These are phyloP conservation scores for Osedax fenrisi DNA, from an alignment of 2,888 invertebrate species.

Conservation along the genomic window DNA sequence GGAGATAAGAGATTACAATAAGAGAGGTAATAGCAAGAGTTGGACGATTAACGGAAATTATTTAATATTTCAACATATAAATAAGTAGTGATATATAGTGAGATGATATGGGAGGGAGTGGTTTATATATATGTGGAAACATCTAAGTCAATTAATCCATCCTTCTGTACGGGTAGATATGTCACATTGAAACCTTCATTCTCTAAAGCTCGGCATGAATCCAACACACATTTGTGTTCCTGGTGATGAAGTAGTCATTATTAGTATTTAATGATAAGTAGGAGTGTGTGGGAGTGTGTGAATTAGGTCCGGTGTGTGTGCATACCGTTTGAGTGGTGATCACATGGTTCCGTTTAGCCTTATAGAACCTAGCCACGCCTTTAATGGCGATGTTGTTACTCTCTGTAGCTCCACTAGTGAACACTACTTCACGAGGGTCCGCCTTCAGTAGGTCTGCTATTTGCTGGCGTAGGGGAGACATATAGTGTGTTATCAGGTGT, in stretches of 20 bases:
- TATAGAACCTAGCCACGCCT: constrained; percentile 88
- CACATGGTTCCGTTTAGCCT: constrained; percentile 78
- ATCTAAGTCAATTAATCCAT: constrained; percentile 68
- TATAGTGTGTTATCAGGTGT: not conserved
- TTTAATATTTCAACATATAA: too few species aligned
- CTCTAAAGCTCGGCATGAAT: constrained; percentile 87
- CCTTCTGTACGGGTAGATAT: constrained; percentile 77
- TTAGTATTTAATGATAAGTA: not conserved
- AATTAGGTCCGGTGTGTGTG: too few species aligned
- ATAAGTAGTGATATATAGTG: too few species aligned
- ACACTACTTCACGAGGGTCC: constrained; percentile 89
- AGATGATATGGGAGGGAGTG: constrained; percentile 66
- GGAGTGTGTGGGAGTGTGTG: too few species aligned
- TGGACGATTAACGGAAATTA: too few species aligned
- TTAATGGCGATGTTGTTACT: constrained; percentile 95
- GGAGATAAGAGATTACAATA: too few species aligned
- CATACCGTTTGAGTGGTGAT: constrained; percentile 90
- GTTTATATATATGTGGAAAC: constrained; percentile 58
- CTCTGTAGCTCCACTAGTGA: constrained; percentile 97
- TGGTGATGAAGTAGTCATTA: constrained; percentile 48
- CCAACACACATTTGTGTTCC: constrained; percentile 98
- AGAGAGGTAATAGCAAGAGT: too few species aligned
- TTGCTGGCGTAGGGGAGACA: constrained; percentile 56
- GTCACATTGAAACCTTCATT: constrained; percentile 86
- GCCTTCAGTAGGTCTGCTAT: constrained; percentile 78